A percentile compares a stretch with the other conserved stretches of the same genome.
These are phyloP conservation scores for Lipotes vexillifer DNA, from an alignment of 2,113 vertebrate genomes.

Conservation along the genomic window DNA sequence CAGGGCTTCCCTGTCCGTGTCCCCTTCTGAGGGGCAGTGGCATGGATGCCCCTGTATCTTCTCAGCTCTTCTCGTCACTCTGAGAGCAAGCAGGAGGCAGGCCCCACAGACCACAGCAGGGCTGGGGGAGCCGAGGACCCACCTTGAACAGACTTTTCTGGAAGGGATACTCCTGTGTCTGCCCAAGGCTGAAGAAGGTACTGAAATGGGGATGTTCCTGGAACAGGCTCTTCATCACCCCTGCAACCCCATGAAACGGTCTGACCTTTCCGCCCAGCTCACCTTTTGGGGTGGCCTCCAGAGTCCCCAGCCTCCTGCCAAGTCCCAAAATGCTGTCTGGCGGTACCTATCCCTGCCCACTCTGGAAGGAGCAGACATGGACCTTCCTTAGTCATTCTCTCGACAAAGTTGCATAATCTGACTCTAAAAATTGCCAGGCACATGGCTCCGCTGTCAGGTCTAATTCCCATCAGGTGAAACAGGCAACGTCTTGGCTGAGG, in stretches of 20 bases:
- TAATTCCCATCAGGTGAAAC: constrained; percentile 58
- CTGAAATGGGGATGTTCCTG: not conserved
- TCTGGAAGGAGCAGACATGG: constrained; percentile 63
- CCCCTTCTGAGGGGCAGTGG: not conserved
- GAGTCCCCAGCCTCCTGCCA: not conserved
- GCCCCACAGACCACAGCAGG: not conserved
- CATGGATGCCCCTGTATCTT: not conserved
- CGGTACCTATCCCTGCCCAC: constrained; percentile 31
- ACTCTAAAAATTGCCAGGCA: constrained; percentile 80
- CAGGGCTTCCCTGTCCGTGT: not conserved
- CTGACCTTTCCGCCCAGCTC: not conserved
- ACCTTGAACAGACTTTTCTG: not conserved
- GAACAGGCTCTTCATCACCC: not conserved
- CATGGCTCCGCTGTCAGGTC: constrained; percentile 69
- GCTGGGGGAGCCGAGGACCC: not conserved
- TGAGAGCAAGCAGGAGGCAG: not conserved
- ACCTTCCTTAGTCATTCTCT: constrained; percentile 74
- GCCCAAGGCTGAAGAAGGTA: not conserved
- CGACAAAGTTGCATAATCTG: constrained; percentile 78
- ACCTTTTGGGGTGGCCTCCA: not conserved
- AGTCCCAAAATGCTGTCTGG: not conserved
- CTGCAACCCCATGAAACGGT: not conserved
- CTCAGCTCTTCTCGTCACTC: not conserved
- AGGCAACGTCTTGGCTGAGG: constrained; percentile 36
- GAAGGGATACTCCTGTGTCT: not conserved